These are phyloP conservation scores for Pseudorhombus dupliciocellatus DNA, from an alignment of 2,113 vertebrate genomes.

Conservation along the genomic window DNA sequence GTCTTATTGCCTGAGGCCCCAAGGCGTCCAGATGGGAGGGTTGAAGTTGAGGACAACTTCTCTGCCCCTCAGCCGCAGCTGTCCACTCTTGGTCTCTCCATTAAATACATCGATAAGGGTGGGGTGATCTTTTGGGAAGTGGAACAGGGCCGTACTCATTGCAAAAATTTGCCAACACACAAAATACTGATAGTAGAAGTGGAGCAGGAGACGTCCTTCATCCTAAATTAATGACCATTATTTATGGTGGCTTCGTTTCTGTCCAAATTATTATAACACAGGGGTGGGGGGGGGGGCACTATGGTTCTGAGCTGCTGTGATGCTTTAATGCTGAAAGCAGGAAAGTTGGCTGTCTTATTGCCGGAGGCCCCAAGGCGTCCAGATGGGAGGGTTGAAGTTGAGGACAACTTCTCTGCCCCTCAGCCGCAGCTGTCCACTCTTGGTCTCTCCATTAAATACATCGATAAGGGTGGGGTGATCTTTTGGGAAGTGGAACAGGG, in stretches of 20 bases:
- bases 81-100: not conserved
- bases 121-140: not conserved
- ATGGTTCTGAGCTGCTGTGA: too few relatives aligned
- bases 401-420: too few relatives aligned
- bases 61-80: too few relatives aligned
- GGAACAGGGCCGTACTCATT: not conserved
- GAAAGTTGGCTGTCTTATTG: too few relatives aligned
- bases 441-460: not conserved
- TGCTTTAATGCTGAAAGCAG: too few relatives aligned
- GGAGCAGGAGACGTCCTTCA: not conserved
- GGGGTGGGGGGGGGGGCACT: too few relatives aligned
- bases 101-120: not conserved
- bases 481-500: not conserved
- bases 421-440: not conserved
- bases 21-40: too few relatives aligned
- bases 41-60: too few relatives aligned
- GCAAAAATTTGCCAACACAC: not conserved
- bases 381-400: too few relatives aligned
- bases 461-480: not conserved
- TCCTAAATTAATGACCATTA: not conserved
- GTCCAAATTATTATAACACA: too few relatives aligned
- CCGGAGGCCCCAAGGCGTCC: too few relatives aligned
- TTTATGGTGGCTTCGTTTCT: slow-evolving; percentile 19
- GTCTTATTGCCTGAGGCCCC: too few relatives aligned
- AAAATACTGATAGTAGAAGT: not conserved